phyloP scores from a whole-genome alignment of 2,888 invertebrate species.

The Creontiades dilutus region DNA sequence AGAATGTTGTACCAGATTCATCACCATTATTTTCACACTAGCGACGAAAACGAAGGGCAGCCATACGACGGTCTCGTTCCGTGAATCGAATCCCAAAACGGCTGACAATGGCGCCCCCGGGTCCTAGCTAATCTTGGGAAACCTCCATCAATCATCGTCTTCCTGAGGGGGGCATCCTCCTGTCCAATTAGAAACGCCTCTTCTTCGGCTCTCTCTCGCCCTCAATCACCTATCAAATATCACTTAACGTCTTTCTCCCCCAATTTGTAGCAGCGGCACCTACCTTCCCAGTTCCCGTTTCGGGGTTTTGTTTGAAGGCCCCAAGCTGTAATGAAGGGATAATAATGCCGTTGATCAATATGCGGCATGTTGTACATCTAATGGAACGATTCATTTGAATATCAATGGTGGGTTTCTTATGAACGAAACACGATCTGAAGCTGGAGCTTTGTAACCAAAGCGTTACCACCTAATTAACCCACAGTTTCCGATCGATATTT shows the following conservation, averaged over 20 bases:
- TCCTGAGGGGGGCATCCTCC: slow-evolving; percentile 14
- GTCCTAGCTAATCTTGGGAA: slow-evolving; percentile 46
- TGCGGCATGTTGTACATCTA: neutral
- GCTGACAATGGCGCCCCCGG: slow-evolving; percentile 50
- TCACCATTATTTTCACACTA: slow-evolving; percentile 19
- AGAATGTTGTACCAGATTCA: slow-evolving; percentile 23
- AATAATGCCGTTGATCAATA: neutral
- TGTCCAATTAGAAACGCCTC: slow-evolving; percentile 65
- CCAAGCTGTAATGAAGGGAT: neutral
- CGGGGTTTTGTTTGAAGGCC: neutral
- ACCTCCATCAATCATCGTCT: slow-evolving; percentile 61
- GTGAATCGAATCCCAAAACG: slow-evolving; percentile 15
- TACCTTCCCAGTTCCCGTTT: slow-evolving; percentile 9
- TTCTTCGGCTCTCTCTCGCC: neutral
- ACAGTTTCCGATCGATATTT: too few relatives aligned
- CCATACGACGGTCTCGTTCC: neutral
- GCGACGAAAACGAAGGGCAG: neutral
- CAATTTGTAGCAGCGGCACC: neutral
- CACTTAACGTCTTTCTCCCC: slow-evolving; percentile 47
- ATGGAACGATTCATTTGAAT: too few relatives aligned
- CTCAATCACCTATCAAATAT: slow-evolving; percentile 68
- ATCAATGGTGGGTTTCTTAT: too few relatives aligned
- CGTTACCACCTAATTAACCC: too few relatives aligned
- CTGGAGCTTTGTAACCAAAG: too few relatives aligned
- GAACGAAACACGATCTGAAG: too few relatives aligned